Conservation (phyloP, 2,888 invertebrate species). For the Chymomyza fuscimana region DNA sequence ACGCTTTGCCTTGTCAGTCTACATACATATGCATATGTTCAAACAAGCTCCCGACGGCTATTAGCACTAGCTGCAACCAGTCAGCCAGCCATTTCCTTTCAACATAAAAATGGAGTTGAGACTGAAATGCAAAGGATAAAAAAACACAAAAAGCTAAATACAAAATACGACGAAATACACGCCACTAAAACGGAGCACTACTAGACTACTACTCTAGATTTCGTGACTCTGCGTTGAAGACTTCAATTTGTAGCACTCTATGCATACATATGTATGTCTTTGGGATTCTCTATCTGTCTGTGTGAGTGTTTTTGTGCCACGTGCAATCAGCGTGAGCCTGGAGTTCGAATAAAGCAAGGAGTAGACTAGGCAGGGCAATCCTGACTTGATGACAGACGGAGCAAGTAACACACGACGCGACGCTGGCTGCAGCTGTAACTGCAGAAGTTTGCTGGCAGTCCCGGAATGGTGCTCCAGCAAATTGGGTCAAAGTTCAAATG, state of each 20-base stretch:
- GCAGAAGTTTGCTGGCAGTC: conserved; percentile 22
- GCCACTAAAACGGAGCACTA: conserved; percentile 19
- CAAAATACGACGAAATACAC: conserved; percentile 36
- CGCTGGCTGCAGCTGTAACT: conserved; percentile 35
- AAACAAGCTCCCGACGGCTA: conserved; percentile 66
- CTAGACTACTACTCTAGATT: conserved; percentile 60
- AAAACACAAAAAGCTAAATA: conserved; percentile 41
- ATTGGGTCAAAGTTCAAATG: conserved; percentile 76
- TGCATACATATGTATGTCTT: conserved; percentile 27
- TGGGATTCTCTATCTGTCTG: conserved; percentile 14
- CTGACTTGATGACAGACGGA: conserved; percentile 5
- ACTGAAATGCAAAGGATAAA: background rate
- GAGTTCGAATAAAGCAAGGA: background rate
- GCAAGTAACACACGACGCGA: conserved; percentile 8
- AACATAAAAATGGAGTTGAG: conserved; percentile 24
- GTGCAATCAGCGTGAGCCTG: conserved; percentile 59
- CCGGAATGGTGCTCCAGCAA: conserved; percentile 35
- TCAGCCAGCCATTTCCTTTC: conserved; percentile 55
- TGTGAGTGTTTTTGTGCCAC: conserved; percentile 50
- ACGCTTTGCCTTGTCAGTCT: background rate
- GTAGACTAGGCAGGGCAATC: conserved; percentile 18
- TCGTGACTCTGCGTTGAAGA: conserved; percentile 69
- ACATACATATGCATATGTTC: conserved; percentile 32
- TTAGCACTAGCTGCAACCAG: conserved; percentile 47
- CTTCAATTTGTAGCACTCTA: conserved; percentile 64